A percentile compares a stretch with the other conserved stretches of the same genome.
These are phyloP conservation scores for Colaptes auratus DNA, from an alignment of 2,113 vertebrate genomes.

Conservation along the genomic window DNA sequence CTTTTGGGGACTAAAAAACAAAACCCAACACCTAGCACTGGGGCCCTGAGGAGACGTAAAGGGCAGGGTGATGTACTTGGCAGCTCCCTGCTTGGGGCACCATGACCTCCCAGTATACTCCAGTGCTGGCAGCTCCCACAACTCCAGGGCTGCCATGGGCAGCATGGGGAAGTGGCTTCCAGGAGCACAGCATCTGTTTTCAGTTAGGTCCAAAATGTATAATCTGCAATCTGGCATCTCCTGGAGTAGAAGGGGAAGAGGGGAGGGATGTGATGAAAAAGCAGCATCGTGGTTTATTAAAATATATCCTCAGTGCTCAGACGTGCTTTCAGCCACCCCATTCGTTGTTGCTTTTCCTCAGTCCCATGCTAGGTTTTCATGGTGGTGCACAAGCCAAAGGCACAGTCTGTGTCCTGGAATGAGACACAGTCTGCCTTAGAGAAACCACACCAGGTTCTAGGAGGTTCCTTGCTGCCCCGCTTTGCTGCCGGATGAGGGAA, in stretches of 20 bases:
- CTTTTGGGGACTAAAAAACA: neutral
- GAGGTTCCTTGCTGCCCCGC: neutral
- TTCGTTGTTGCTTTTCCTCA: neutral
- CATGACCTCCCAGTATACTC: rapidly evolving
- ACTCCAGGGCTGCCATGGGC: neutral
- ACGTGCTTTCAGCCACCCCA: rapidly evolving
- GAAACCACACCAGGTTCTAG: rapidly evolving
- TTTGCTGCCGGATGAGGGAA: neutral
- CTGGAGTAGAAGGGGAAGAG: neutral
- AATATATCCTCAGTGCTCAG: neutral
- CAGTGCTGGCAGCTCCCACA: rapidly evolving
- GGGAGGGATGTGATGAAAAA: neutral
- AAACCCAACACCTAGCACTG: neutral
- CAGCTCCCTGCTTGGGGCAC: rapidly evolving
- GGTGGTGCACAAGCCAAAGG: neutral
- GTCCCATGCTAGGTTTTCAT: neutral
- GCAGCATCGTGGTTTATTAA: neutral
- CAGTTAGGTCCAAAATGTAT: neutral
- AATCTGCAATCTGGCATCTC: neutral
- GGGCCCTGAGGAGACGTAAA: neutral
- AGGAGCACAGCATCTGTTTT: neutral
- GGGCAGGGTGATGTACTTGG: rapidly evolving
- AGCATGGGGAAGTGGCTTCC: rapidly evolving
- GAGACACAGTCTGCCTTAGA: neutral
- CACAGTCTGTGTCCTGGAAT: neutral